phyloP scores from a whole-genome alignment of 2,113 vertebrate genomes.

The Australoheros scitulus region DNA sequence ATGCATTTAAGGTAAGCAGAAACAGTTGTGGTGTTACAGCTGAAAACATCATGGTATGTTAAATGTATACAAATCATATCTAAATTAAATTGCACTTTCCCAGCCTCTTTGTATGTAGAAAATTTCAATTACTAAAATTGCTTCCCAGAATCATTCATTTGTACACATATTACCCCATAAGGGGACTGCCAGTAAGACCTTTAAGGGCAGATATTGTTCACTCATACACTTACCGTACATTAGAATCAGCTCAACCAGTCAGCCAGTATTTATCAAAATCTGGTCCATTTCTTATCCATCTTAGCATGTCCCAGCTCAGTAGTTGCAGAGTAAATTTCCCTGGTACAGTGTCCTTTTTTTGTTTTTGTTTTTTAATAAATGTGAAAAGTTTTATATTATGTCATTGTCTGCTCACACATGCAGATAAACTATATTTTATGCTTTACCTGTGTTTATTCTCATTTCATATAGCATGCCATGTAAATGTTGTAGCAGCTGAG shows the following conservation, averaged over 20 bases:
- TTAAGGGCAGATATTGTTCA: neutral
- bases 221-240: neutral
- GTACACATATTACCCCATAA: neutral
- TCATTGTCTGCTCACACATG: neutral
- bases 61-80: neutral
- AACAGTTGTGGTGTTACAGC: neutral
- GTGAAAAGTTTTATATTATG: neutral
- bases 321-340: neutral
- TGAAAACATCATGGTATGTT: neutral
- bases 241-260: too few species aligned
- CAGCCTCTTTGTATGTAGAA: neutral
- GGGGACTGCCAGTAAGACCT: too few species aligned
- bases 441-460: slow-evolving; percentile 3
- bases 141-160: neutral
- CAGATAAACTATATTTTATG: neutral
- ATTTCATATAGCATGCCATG: neutral
- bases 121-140: neutral
- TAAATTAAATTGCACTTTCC: neutral
- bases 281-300: neutral
- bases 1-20: neutral
- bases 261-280: too few species aligned
- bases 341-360: neutral
- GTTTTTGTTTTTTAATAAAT: neutral
- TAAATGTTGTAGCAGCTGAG: slow-evolving; percentile 36
- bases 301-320: neutral